A percentile compares a stretch with the other conserved stretches of the same genome.
phyloP scores from a whole-genome alignment of 2,888 invertebrate species.

The Campoplex capitator region DNA sequence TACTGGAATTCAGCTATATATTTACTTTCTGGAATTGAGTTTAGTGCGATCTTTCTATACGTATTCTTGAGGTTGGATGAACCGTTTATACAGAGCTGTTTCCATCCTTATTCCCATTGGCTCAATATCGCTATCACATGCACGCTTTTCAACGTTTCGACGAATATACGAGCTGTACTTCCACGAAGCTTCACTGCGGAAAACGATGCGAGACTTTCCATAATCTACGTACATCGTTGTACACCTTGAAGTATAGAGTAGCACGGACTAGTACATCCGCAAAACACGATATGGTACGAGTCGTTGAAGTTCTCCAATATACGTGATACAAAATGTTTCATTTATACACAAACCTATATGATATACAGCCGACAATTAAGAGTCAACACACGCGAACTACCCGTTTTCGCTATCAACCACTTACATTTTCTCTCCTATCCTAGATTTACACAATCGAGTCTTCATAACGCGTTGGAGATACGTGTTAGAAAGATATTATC shows the following conservation, averaged over 20 bases:
- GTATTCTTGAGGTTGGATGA: conserved; percentile 60
- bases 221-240: conserved; percentile 34
- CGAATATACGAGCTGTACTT: conserved; percentile 46
- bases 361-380: conserved; percentile 22
- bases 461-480: conserved; percentile 3
- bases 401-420: conserved; percentile 37
- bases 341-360: background rate
- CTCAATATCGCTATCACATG: conserved; percentile 38
- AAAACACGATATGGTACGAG: conserved; percentile 21
- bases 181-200: conserved; percentile 51
- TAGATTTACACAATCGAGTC: conserved; percentile 22
- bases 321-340: background rate
- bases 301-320: conserved; percentile 36
- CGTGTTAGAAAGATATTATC: conserved; percentile 41
- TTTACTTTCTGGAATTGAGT: conserved; percentile 71
- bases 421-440: conserved; percentile 24
- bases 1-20: background rate
- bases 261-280: conserved; percentile 49
- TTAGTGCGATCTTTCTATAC: conserved; percentile 75
- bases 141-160: conserved; percentile 55
- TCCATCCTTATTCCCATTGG: conserved; percentile 19
- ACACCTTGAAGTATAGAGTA: conserved; percentile 41
- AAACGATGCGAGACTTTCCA: conserved; percentile 41
- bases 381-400: conserved; percentile 56
- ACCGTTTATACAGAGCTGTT: conserved; percentile 3